Base-by-base conservation (phyloP, 2,797 vertebrate species). In the Limnodromus scolopaceus region DNA sequence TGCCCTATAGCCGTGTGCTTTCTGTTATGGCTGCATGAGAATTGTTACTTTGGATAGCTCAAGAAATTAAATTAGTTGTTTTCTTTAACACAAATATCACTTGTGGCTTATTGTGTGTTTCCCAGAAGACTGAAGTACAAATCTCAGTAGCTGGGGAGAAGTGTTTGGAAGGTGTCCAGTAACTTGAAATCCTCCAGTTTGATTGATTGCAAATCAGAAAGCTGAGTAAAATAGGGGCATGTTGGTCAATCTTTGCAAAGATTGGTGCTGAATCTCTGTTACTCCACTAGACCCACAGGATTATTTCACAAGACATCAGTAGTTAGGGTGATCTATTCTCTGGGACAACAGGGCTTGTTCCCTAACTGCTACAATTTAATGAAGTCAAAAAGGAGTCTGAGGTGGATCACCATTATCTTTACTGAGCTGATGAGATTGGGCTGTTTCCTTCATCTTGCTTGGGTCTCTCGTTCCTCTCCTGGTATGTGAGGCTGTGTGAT, bases 141-240 rank as follows among this genome's bases (percentile, higher is more conserved):
- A 43, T 78, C 36, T 72, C 5, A 15, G 39, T 63, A 38, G 7
- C 27, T 0, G 1, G 9, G 16, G 34, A 0, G 2, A 61, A 71
- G 16, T 14, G 32, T 72, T 93, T 76, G 65, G 65, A 83, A 86
- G 22, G 22, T 48, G 14, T 49, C 36, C 39, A 58, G 12, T 63
- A 88, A 58, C 10, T 84, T 88, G 22, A 74, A 92, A 49, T 46
- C n/a, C 32, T 65, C 36, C 1, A 1, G 10, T 69, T 36, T 61
- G 39, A 86, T 27, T 88, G 43, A 84, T 27, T 88, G 32, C 30
- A 80, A 92, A 86, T 77, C 81, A 79, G 41, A 90, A 65, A 78
- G 71, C 10, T 20, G 34, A 88, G 78, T 45, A 32, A 61, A 80
- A 92, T 66, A 28, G 16, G 28, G 15, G 2, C 15, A 66, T 24